A percentile compares a stretch with the other conserved stretches of the same genome.
Evolutionary conservation across 30 jellyfish, hydroid and myxozoan genomes (phyloP).

Genomic region (Catostylus mosaicus): DNA sequence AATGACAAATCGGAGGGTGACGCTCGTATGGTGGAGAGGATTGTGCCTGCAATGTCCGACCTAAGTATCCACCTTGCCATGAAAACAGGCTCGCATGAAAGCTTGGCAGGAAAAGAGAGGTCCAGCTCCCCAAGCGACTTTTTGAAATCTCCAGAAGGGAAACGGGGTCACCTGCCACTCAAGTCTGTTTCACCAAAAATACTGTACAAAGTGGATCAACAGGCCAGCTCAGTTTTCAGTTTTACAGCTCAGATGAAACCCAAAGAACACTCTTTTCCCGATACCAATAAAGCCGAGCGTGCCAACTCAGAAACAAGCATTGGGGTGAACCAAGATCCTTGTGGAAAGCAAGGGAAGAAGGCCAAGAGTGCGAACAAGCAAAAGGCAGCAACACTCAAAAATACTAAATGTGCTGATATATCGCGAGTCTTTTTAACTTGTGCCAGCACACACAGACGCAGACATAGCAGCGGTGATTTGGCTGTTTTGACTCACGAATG

Average conservation of each 20-base stretch:
- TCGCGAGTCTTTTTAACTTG: neutral
- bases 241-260: neutral
- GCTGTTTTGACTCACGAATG: neutral
- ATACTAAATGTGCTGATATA: neutral
- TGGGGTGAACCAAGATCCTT: conserved; percentile 14
- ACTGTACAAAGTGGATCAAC: conserved; percentile 32
- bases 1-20: neutral
- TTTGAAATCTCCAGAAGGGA: conserved; percentile 3
- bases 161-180: neutral
- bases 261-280: neutral
- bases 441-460: neutral
- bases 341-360: conserved; percentile 18
- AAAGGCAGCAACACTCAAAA: neutral
- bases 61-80: conserved; percentile 41
- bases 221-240: neutral
- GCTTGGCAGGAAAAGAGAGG: neutral
- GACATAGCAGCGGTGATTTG: conserved; percentile 52
- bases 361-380: neutral
- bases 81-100: conserved; percentile 47
- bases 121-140: neutral
- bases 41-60: conserved; percentile 34
- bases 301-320: neutral
- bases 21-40: neutral
- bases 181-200: conserved; percentile 52
- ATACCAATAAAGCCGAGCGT: neutral